Evolutionary conservation across 2,113 vertebrate genomes (phyloP), one percentile per base, ranked within the genome.

Genomic region (Erpornis zantholeuca): DNA sequence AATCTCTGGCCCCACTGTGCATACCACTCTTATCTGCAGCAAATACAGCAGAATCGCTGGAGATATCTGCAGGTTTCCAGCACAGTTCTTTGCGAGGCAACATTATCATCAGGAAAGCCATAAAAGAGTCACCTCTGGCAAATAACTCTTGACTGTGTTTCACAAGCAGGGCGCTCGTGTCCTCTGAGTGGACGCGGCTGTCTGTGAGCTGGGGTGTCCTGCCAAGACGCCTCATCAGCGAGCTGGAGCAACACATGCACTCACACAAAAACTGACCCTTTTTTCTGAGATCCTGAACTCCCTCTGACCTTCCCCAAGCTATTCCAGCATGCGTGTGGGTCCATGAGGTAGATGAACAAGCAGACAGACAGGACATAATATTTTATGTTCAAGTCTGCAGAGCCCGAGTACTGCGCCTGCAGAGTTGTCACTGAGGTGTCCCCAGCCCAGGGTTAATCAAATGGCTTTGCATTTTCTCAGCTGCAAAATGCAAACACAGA

Each of bases 201-300:
- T 86, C 94, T 97, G 94, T 92, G 80, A 91, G 94, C 44, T 5
- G 8, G 92, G 95, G 63, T 6, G 27, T 78, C 76, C 69, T 94
- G 89, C 65, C 72, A 90, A 91, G 53, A 88, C 15, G 61, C 96
- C 95, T 97, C 97, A 86, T 97, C 93, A 81, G 90, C 86, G 90
- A 79, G 87, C 88, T 56, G 95, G 72, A 96, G 95, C 57, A 78
- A 80, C 27, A 45, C 76, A 72, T 22, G 54, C 63, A 44, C 12
- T 11, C 61, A 77, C 38, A 90, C 71, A 70, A 70, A 93, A 86
- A 70, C 4, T 57, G 96, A 96, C 93, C 86, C 94, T 93, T 94
- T 93, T 83, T 92, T 80, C 92, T 85, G 90, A 91, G 91, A 95
- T 94, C 70, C 69, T 98, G 97, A 98, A 98, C 98, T 98, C 92